A percentile compares a stretch with the other conserved stretches of the same genome.
Evolutionary conservation across 2,888 invertebrate species (phyloP).

Genomic region (Agapostemon virescens): DNA sequence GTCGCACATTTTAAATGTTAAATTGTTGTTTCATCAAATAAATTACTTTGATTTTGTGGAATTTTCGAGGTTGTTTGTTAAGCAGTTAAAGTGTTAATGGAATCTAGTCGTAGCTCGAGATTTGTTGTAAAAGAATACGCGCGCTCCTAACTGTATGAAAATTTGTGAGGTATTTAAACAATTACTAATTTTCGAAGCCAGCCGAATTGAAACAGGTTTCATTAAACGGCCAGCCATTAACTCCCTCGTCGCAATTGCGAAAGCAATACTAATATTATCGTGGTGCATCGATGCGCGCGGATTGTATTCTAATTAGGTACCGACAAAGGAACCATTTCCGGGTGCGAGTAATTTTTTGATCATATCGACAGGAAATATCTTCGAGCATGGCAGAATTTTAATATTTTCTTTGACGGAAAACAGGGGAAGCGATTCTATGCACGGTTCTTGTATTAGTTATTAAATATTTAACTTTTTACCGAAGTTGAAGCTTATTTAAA

Average conservation of each 20-base stretch:
- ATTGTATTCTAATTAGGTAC: conserved; percentile 48
- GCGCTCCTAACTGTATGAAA: neutral
- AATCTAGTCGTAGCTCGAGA: neutral
- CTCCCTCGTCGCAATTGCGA: conserved; percentile 4
- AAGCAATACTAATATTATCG: conserved; percentile 27
- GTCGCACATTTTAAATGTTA: too few relatives aligned
- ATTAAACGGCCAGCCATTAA: conserved; percentile 6
- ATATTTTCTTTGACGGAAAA: conserved; percentile 16
- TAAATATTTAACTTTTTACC: neutral
- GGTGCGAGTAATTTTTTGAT: conserved; percentile 39
- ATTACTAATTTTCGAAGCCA: neutral
- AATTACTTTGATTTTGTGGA: too few relatives aligned
- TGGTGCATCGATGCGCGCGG: conserved; percentile 32
- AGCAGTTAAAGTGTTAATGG: too few relatives aligned
- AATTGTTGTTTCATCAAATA: too few relatives aligned
- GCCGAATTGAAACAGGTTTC: conserved; percentile 5
- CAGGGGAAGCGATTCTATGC: conserved; percentile 3
- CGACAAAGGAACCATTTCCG: conserved; percentile 50
- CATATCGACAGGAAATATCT: conserved; percentile 46
- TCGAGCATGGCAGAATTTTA: conserved; percentile 27
- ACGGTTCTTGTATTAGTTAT: neutral
- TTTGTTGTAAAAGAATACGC: neutral
- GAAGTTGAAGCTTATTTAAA: neutral
- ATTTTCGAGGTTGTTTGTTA: too few relatives aligned
- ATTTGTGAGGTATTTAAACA: neutral